These are phyloP conservation scores for Jaculus jaculus DNA, from an alignment of 2,113 vertebrate species.

Conservation along the genomic window DNA sequence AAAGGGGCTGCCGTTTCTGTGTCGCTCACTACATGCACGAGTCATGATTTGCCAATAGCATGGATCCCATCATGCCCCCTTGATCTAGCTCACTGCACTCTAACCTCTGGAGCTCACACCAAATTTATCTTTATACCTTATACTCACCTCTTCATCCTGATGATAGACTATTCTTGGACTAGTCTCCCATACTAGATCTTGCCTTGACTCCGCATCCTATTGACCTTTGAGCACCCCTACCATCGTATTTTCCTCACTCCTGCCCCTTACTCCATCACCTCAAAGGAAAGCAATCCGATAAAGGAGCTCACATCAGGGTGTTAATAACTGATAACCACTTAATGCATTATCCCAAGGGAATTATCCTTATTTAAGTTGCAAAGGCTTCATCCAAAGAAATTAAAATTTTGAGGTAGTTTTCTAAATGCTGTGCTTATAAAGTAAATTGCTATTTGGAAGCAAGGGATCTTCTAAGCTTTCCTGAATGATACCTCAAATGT, in stretches of 20 bases:
- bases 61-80: background rate
- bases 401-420: constrained; percentile 63
- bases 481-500: constrained; percentile 1
- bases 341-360: constrained; percentile 73
- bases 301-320: constrained; percentile 19
- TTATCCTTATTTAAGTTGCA: constrained; percentile 75
- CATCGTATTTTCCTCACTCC: background rate
- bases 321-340: constrained; percentile 75
- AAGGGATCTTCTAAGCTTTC: constrained; percentile 13
- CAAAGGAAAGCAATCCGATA: constrained; percentile 63
- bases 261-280: background rate
- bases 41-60: background rate
- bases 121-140: background rate
- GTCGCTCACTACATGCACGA: background rate
- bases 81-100: background rate
- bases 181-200: background rate
- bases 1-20: background rate
- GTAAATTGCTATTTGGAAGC: constrained; percentile 16
- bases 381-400: constrained; percentile 72
- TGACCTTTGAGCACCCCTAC: constrained; percentile 13
- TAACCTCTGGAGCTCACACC: background rate
- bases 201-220: background rate
- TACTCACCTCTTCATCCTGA: background rate
- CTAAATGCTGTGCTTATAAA: background rate
- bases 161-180: background rate